Percentiles rank a stretch among this genome's conserved stretches.
Evolutionary conservation across 2,888 invertebrate genomes (phyloP).

Genomic region (Drosophila ezoana): DNA sequence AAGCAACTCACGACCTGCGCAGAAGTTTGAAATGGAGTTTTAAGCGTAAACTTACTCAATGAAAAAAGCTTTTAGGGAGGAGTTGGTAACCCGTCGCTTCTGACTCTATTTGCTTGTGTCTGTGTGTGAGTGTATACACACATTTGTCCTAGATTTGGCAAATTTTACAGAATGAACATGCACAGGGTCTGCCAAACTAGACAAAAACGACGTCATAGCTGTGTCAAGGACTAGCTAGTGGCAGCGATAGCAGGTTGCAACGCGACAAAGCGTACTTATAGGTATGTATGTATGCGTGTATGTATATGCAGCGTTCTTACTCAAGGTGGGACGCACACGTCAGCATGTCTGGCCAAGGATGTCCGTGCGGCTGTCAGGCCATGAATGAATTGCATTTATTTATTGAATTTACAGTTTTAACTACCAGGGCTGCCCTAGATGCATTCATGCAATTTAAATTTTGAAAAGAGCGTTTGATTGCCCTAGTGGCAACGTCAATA

Average conservation of each 20-base stretch:
- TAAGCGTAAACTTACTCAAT: slow-evolving; percentile 68
- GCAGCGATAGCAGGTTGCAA: slow-evolving; percentile 32
- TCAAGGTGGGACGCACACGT: slow-evolving; percentile 62
- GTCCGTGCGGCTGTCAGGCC: slow-evolving; percentile 34
- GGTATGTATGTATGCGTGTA: slow-evolving; percentile 1
- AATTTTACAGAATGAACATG: slow-evolving; percentile 73
- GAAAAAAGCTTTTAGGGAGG: slow-evolving; percentile 67
- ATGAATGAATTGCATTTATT: slow-evolving; percentile 61
- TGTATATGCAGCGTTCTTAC: slow-evolving; percentile 24
- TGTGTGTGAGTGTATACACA: slow-evolving; percentile 44
- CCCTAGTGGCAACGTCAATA: slow-evolving; percentile 30
- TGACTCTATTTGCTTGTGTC: slow-evolving; percentile 12
- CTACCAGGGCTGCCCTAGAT: slow-evolving; percentile 15
- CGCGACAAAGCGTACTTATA: slow-evolving; percentile 29
- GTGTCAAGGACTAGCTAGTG: slow-evolving; percentile 67
- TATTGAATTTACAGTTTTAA: slow-evolving; percentile 27
- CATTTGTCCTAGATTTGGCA: slow-evolving; percentile 69
- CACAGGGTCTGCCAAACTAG: slow-evolving; percentile 38
- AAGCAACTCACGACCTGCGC: slow-evolving; percentile 71
- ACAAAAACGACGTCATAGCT: slow-evolving; percentile 62
- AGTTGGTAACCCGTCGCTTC: slow-evolving; percentile 35
- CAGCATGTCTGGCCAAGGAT: slow-evolving; percentile 68
- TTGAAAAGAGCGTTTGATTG: slow-evolving; percentile 12
- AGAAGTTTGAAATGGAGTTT: slow-evolving; percentile 67
- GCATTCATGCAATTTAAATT: slow-evolving; percentile 10